Evolutionary conservation across 2,113 vertebrate genomes (phyloP).

Genomic region (Aramus guarauna): DNA sequence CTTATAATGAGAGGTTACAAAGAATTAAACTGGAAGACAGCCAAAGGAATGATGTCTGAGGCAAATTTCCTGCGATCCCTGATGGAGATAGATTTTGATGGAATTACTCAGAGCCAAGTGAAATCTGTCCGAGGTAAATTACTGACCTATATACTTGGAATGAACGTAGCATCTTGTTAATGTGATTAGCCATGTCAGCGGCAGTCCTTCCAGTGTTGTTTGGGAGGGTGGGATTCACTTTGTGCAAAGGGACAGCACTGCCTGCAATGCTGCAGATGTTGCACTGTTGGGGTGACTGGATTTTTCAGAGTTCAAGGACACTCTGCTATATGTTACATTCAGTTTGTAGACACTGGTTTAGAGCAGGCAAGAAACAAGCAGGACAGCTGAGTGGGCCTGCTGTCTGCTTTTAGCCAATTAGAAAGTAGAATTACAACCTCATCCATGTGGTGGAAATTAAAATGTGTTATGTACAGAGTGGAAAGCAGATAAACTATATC

Average conservation of each 20-base stretch:
- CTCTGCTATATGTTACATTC: not conserved
- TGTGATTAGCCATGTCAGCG: not conserved
- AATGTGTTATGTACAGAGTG: not conserved
- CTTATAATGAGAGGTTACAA: slow-evolving; percentile 90
- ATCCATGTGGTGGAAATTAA: not conserved
- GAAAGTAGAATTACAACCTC: not conserved
- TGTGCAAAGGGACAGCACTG: not conserved
- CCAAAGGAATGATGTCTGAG: slow-evolving; percentile 97
- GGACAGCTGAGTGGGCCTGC: not conserved
- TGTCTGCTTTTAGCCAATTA: not conserved
- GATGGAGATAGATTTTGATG: slow-evolving; percentile 90
- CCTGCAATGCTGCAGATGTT: rapidly evolving
- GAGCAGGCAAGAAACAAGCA: not conserved
- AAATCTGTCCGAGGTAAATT: slow-evolving; percentile 85
- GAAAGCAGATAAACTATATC: not conserved
- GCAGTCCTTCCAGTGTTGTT: not conserved
- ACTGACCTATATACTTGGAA: not conserved
- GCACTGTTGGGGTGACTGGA: not conserved
- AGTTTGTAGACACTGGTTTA: not conserved
- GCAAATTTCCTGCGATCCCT: slow-evolving; percentile 88
- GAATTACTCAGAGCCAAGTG: slow-evolving; percentile 79
- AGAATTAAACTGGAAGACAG: slow-evolving; percentile 91
- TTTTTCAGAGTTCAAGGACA: not conserved
- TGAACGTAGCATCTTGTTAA: not conserved
- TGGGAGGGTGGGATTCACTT: not conserved